Percentiles rank a stretch among this genome's conserved stretches.
Evolutionary conservation across 2,797 vertebrate genomes (phyloP).

Genomic region (Acanthopagrus latus): DNA sequence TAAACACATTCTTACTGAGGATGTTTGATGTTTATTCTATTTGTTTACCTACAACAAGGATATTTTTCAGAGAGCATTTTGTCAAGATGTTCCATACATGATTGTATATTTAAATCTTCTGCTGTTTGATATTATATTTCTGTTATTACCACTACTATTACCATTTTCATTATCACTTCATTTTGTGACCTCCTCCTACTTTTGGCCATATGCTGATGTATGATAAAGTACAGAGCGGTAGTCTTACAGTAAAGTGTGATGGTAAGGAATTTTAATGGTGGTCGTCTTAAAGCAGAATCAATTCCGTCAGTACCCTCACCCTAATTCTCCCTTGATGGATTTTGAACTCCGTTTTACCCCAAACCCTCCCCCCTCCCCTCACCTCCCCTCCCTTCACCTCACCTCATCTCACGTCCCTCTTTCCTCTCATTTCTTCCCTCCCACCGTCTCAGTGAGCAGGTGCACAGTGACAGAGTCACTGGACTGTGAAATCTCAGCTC

Average conservation of each 20-base stretch:
- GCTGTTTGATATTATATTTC: no score
- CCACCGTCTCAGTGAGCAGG: constrained; percentile 70
- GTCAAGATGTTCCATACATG: no score
- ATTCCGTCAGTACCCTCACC: constrained; percentile 12
- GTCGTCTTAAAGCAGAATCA: background rate
- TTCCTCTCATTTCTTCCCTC: constrained; percentile 47
- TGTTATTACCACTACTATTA: no score
- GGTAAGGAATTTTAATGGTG: background rate
- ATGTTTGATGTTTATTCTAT: no score
- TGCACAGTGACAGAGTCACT: constrained; percentile 78
- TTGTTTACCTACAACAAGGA: no score
- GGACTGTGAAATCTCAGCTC: constrained; percentile 77
- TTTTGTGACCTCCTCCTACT: background rate
- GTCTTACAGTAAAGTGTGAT: background rate
- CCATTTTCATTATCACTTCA: no score
- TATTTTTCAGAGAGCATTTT: no score
- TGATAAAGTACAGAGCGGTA: background rate
- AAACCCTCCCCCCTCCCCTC: background rate
- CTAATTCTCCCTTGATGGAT: constrained; percentile 39
- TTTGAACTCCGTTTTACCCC: constrained; percentile 37
- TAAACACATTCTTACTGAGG: no score
- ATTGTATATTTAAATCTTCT: no score
- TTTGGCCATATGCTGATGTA: background rate
- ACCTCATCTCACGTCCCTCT: constrained; percentile 40
- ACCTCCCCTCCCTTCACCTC: background rate